Base-by-base conservation (phyloP, 2,888 invertebrate species). In the Ophion slaviceki region DNA sequence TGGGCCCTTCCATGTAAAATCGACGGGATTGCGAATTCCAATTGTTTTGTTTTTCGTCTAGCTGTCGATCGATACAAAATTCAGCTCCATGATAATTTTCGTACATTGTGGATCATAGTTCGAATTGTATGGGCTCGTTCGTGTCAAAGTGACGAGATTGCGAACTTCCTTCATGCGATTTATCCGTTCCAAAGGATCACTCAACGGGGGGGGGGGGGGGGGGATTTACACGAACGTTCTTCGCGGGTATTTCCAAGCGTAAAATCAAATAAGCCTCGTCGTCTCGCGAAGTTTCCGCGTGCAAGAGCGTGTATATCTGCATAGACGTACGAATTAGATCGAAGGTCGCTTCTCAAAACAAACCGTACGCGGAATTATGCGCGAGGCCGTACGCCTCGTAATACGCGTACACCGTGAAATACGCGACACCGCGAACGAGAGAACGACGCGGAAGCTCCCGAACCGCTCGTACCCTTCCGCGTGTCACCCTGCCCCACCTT, bases 331-430 rank as follows among this genome's bases (percentile, higher is more conserved):
- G 57, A 64, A 53, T 71, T 66, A 62, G 57, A 67, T 40, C 77
- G 64, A 32, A 59, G 74, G 24, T 45, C 45, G 53, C 14, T 14
- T 74, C 74, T 61, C 45, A 59, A 59, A 72, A 57, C 20, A 57
- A 36, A 36, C 36, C 74, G 62, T 62, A 45, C 59, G 20, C 17
- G 74, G 61, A 28, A 74, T 74, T 74, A 74, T 74, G 74, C 24
- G 24, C 61, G 61, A 45, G 40, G n/a, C 36, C 61, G 74, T 71
- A 57, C 74, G 74, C 24, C 74, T 61, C 62, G 74, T 74, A 72
- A 74, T 45, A 74, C 61, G 62, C 61, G 74, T 62, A 61, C 24
- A 11, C 17, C 14, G 74, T 28, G 59, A 40, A 74, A 74, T 61
- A 36, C 74, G n/a, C 61, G 74, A 40, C 61, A 45, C 40, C 32